Base-by-base conservation (phyloP, 2,888 invertebrate species). In the Acanthosoma haemorrhoidale region DNA sequence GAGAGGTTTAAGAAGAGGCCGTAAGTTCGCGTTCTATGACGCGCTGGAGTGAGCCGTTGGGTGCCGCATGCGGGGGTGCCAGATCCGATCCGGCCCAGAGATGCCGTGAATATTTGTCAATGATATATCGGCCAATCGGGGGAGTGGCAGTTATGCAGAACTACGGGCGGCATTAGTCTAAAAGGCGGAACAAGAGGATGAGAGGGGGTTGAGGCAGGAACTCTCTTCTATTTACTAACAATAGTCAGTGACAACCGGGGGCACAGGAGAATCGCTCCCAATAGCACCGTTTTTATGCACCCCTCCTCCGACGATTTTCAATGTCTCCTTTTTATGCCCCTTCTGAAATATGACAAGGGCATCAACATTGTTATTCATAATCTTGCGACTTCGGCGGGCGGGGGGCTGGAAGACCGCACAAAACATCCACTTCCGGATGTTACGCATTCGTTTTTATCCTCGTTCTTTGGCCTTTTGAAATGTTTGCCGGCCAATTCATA, bases 281-380 rank as follows among this genome's bases (percentile, higher is more conserved):
- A 63, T 38, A 38, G 63, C 63, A 63, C 36, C 39, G 36, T 63
- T 57, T 63, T 63, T 63, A 63, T 63, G 63, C 63, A 63, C 63
- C 63, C 63, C 39, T 58, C 58, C 51, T 43, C 43, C 4, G 60
- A 31, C 60, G 60, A 60, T 63, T 63, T 63, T 63, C 63, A 38
- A 63, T 63, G 63, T 63, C 60, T 38, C 29, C 63, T 63, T 63
- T 63, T 63, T 63, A 63, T 63, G 63, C 36, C 38, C 15, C 63
- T 63, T 70, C 70, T 72, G 70, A 72, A 72, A 72, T 72, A 72
- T 72, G 72, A 72, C 67, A 58, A 63, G 66, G 43, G 68, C 72
- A 72, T 72, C 72, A 70, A 72, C 72, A 72, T 72, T 72, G 72
- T 72, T 72, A 72, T 72, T 69, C 71, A 61, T 71, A 75, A 79